Conservation (phyloP, 2,888 invertebrate species). For the Rhodophaea formosa region DNA sequence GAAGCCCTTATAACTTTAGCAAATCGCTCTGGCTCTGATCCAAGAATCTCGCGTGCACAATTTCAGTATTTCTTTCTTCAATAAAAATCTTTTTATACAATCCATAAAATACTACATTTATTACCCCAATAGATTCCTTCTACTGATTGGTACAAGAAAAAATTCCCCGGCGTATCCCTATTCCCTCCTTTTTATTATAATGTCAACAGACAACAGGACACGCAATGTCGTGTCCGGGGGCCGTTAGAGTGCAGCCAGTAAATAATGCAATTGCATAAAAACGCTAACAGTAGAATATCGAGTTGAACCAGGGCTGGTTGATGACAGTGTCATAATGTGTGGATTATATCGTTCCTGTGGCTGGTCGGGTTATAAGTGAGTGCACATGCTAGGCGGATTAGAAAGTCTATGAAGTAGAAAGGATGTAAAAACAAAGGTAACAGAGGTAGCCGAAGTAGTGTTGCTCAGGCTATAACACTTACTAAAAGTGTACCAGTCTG, state of each 20-base stretch:
- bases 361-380: too few relatives aligned
- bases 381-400: too few relatives aligned
- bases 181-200: constrained; percentile 10
- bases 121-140: constrained; percentile 2
- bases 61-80: constrained; percentile 6
- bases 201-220: constrained; percentile 2
- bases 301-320: not conserved
- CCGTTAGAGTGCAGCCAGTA: constrained; percentile 1
- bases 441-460: too few relatives aligned
- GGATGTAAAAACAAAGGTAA: too few relatives aligned
- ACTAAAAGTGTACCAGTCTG: too few relatives aligned
- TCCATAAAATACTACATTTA: constrained; percentile 5
- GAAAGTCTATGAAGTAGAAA: too few relatives aligned
- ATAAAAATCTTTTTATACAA: constrained; percentile 3
- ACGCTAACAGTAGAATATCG: constrained; percentile 5
- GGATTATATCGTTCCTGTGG: not conserved
- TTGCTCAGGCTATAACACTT: too few relatives aligned
- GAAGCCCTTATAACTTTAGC: too few relatives aligned
- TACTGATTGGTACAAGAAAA: constrained; percentile 3
- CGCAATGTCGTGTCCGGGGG: constrained; percentile 4
- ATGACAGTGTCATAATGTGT: not conserved
- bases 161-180: constrained; percentile 2
- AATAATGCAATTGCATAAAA: constrained; percentile 16
- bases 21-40: too few relatives aligned
- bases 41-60: constrained; percentile 8